Evolutionary conservation across 2,113 vertebrate genomes (phyloP).

Genomic region (Anas platyrhynchos): DNA sequence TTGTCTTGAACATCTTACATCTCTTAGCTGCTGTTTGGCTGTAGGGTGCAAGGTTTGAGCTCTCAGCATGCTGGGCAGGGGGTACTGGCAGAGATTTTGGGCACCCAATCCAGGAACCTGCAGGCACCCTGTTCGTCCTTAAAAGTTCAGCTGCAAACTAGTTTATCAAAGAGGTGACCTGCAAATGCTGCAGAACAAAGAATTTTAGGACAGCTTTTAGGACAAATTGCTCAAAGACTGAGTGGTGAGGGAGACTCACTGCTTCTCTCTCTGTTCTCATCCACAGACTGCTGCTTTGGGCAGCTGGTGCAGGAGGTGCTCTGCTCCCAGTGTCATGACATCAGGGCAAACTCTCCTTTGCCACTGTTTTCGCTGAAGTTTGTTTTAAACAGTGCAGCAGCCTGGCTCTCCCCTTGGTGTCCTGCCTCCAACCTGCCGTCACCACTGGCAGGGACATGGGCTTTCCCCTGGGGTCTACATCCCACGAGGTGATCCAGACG

Average conservation of each 20-base stretch:
- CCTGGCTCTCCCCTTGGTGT: not conserved
- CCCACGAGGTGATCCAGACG: not conserved
- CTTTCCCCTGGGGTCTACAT: not conserved
- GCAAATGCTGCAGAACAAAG: not conserved
- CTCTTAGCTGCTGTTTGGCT: not conserved
- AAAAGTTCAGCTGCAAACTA: conserved; percentile 34
- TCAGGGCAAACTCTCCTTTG: rapidly evolving
- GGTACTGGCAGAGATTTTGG: not conserved
- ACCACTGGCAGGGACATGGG: rapidly evolving
- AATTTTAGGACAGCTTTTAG: not conserved
- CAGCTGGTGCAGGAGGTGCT: not conserved
- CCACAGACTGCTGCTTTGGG: not conserved
- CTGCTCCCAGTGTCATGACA: rapidly evolving
- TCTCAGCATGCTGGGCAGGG: not conserved
- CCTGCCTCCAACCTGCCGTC: not conserved
- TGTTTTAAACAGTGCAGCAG: not conserved
- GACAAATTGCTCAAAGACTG: not conserved
- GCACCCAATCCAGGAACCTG: not conserved
- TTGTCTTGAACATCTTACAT: not conserved
- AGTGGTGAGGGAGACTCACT: rapidly evolving
- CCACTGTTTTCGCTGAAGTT: not conserved
- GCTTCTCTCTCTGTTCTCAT: not conserved
- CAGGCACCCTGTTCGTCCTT: not conserved
- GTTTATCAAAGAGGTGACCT: conserved; percentile 14
- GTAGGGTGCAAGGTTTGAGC: not conserved